Evolutionary conservation across 2,797 vertebrate genomes (phyloP).

Genomic region (Parotocinclus haroldoi): DNA sequence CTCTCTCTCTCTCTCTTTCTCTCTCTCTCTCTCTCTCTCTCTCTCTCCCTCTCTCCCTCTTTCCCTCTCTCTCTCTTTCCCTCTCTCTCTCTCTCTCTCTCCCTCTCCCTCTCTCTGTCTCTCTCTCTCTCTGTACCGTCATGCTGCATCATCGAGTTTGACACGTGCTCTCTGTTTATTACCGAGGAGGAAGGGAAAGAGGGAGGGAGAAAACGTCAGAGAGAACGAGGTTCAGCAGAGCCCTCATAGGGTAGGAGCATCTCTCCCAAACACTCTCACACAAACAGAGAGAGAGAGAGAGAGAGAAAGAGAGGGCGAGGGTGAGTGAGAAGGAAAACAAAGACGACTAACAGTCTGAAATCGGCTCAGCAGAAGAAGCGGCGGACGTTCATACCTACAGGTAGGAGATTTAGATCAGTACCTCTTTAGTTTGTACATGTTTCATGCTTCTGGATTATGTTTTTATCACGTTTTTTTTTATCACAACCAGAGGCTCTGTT

Average conservation of each 20-base stretch:
- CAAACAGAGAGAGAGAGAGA: too few species aligned
- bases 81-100: constrained; percentile 2
- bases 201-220: constrained; percentile 9
- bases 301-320: too few species aligned
- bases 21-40: constrained; percentile 4
- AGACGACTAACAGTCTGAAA: constrained; percentile 6
- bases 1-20: background rate
- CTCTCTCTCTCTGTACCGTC: constrained; percentile 32
- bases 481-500: background rate
- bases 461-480: background rate
- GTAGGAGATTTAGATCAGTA: constrained; percentile 39
- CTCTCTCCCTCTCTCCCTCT: constrained; percentile 6
- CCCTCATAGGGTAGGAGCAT: constrained; percentile 46
- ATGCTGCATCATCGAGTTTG: constrained; percentile 65
- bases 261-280: constrained; percentile 42
- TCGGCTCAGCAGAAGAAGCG: constrained; percentile 18
- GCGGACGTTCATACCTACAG: constrained; percentile 50
- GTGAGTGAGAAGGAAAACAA: constrained; percentile 1
- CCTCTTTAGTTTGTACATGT: too few species aligned
- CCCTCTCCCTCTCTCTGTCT: constrained; percentile 29
- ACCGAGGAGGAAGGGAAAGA: constrained; percentile 36
- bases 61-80: background rate
- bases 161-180: constrained; percentile 78
- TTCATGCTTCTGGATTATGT: constrained; percentile 13
- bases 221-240: constrained; percentile 44